These are phyloP conservation scores for Eupeodes luniger DNA, from an alignment of 2,888 invertebrate genomes.

Conservation along the genomic window DNA sequence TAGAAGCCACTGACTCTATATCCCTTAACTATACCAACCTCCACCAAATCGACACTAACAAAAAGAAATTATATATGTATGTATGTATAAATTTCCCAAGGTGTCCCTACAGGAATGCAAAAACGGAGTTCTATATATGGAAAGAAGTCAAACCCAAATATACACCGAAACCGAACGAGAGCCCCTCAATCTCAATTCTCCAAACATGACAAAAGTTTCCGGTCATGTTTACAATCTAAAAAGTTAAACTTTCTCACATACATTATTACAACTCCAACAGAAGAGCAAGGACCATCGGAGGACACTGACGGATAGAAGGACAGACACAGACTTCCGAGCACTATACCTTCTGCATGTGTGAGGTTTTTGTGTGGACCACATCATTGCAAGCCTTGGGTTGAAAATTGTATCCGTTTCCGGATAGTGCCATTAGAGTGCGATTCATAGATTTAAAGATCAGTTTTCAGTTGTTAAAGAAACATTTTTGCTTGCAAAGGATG, in stretches of 20 bases:
- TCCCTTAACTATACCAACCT: conserved; percentile 42
- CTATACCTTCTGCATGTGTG: conserved; percentile 33
- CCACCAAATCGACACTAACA: background rate
- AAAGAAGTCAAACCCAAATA: background rate
- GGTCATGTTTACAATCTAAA: conserved; percentile 70
- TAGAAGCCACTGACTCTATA: background rate
- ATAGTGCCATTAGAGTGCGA: conserved; percentile 49
- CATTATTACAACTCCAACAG: conserved; percentile 16
- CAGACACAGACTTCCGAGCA: background rate
- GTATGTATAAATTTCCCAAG: conserved; percentile 1
- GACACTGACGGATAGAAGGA: background rate
- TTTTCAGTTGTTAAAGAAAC: conserved; percentile 28
- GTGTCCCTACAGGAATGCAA: background rate
- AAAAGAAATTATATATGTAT: conserved; percentile 1
- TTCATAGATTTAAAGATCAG: conserved; percentile 46
- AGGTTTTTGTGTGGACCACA: conserved; percentile 32
- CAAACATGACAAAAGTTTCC: conserved; percentile 66
- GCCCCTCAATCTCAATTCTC: conserved; percentile 58
- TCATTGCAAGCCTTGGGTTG: conserved; percentile 52
- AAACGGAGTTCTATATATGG: background rate
- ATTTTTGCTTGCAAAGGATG: conserved; percentile 33
- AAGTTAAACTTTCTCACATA: conserved; percentile 68
- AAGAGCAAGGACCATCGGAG: background rate
- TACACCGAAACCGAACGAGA: conserved; percentile 7
- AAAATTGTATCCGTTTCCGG: conserved; percentile 51